Base-by-base conservation (phyloP, 2,888 invertebrate genomes). In the Xestia rhomboidea region DNA sequence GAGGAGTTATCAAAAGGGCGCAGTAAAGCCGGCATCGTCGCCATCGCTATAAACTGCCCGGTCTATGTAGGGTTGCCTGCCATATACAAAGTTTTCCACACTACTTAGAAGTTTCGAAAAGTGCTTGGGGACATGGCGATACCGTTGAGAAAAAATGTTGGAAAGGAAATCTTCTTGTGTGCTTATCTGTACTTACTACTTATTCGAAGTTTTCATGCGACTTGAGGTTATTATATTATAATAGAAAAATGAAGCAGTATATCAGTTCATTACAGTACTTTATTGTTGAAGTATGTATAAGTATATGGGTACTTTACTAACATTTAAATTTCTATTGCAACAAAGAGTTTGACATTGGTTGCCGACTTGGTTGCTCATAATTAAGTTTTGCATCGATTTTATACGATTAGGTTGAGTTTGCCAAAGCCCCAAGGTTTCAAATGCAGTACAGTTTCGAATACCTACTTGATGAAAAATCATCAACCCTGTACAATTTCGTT, bases 1-100 rank as follows among this genome's bases (percentile, higher is more conserved):
- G 94, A 94, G 92, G 91, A 94, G 93, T 94, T 94, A 95, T 94
- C 94, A 94, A 95, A 94, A 93, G 94, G 93, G 92, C 92, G 93
- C 92, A 91, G 90, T 93, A 94, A 94, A 94, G 89, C 90, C 90
- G 90, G 89, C 91, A 89, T 89, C 92, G 92, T 88, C 89, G 90
- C 88, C 90, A 88, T 86, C 88, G 92, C 92, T 88, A 91, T 94
- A 93, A 94, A 93, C 91, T 93, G 93, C 84, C 92, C 92, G 90
- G 89, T 88, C 88, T 82, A 89, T 86, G 86, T 89, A 89, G 87
- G 90, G 89, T 76, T 90, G 90, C 80, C 85, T 66, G 72, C 82
- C 82, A 77, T 82, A 83, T 89, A 85, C 83, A 85, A 90, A 89
- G 82, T 88, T 90, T 90, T 86, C 81, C 76, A 84, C 84, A 82